Conservation (phyloP, 2,888 invertebrate species). For the Elegia similella region DNA sequence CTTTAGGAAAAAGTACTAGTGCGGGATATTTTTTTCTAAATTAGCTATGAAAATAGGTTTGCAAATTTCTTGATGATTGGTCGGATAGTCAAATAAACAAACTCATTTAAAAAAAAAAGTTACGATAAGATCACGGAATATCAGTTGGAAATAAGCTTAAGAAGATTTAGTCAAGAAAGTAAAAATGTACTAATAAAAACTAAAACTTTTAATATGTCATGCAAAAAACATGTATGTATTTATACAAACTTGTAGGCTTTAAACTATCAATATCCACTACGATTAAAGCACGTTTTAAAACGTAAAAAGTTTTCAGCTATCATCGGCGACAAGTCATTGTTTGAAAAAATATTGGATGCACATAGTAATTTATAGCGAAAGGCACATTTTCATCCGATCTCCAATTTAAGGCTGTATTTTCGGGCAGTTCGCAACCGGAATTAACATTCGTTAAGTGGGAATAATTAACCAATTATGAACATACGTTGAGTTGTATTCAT, state of each 20-base stretch:
- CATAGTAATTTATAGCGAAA: slow-evolving; percentile 1
- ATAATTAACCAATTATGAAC: slow-evolving; percentile 27
- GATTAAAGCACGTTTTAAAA: neutral
- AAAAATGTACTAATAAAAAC: neutral
- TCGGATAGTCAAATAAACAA: no score
- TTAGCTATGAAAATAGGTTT: no score
- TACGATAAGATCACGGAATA: no score
- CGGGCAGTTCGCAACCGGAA: neutral
- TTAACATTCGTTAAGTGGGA: slow-evolving; percentile 22
- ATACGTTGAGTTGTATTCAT: slow-evolving; percentile 1
- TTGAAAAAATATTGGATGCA: slow-evolving; percentile 1
- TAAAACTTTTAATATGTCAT: neutral
- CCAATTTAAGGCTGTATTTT: neutral
- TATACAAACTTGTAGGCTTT: neutral
- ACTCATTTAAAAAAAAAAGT: no score
- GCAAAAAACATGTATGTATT: neutral
- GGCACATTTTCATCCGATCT: neutral
- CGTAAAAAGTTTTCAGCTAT: neutral
- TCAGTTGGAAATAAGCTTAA: no score
- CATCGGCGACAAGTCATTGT: neutral
- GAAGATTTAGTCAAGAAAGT: neutral
- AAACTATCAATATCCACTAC: neutral
- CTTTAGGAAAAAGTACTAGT: no score
- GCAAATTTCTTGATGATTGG: no score
- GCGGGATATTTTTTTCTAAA: no score